Base-by-base conservation (phyloP, 2,113 vertebrate species). In the Ciconia boyciana region DNA sequence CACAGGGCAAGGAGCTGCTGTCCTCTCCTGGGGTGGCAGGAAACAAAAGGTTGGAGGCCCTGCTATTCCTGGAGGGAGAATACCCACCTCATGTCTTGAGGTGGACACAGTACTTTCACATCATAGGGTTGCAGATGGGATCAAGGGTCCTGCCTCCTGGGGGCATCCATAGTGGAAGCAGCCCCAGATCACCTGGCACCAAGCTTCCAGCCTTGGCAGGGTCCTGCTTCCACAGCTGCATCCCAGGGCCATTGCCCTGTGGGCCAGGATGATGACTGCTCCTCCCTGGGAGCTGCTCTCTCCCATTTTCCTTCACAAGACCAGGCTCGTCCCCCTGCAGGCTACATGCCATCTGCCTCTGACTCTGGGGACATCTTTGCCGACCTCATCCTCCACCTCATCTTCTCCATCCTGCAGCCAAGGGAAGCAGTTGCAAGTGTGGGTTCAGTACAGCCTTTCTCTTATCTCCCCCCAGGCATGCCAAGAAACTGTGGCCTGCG, bases 221-320 rank as follows among this genome's bases (percentile, higher is more conserved):
- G 19, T 48, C 21, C 31, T 66, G 9, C 17, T 68, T 72, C 18
- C 39, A 51, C 43, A 90, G 17, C 48, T 69, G 19, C 32, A 28
- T 36, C 19, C 4, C 0, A 0, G 25, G 20, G 6, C 18, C 14
- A 6, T 60, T 88, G 29, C 3, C 19, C 20, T 25, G 6, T 64
- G 39, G 22, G 6, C 8, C 25, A 3, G 2, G 26, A 26, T 43
- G 49, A 58, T 11, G 25, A 20, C 3, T 5, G 4, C 11, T 44
- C 8, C 6, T 84, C 7, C 43, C 34, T 43, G 8, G 57, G 36
- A 83, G 17, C 13, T 32, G 6, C 10, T 61, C 1, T 82, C 32
- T 83, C 43, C 7, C 7, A 1, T 68, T 71, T 92, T 31, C 15
- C 10, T 41, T 83, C 39, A 29, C 18, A 16, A 57, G 15, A 57